Evolutionary conservation across 1,140 invertebrate genomes (phyloP), one percentile per base, ranked within the genome.

Genomic region (Brachionus rubens): DNA sequence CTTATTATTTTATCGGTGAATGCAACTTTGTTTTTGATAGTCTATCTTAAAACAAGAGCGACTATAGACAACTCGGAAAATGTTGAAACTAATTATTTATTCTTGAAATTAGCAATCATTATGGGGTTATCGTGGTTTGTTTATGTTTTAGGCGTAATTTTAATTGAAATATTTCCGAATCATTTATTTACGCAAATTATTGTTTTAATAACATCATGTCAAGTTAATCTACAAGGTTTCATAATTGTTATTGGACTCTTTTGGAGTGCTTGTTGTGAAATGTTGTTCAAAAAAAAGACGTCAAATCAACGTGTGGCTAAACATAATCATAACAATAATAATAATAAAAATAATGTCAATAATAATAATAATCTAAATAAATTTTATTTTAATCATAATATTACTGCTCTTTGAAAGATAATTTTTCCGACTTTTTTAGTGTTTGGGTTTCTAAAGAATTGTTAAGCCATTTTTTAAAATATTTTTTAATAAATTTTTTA

Each of bases 111-210:
- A 24, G 68, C 68, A 9, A 41, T 30, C 12, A 72, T 72, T 26
- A 72, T 72, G 68, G 68, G 68, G 9, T 21, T 72, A 16, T 72
- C 68, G 2, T 72, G 68, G 68, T 36, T 72, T 50, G 46, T 72
- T 2, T 72, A 72, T 41, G 68, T 72, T 9, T 10, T 72, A 10
- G 46, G 46, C 1, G 68, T 48, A 0, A 19, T 48, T 48, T 2
- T 54, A 3, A 54, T 30, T 14, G 68, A 54, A 33, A 50, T 54
- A 24, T 19, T 72, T 72, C 68, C 46, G 16, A 48, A 72, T 30
- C 68, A 72, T 10, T 36, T 54, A 26, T 1, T 50, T 3, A 33
- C 46, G 12, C 46, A 72, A 30, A 54, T 72, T 19, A 41, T 40
- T 40, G 46, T 50, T 3, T 12, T 72, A 19, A 33, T 72, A 16